phyloP scores from a whole-genome alignment of 1,140 invertebrate species.

The Diorhabda sublineata region DNA sequence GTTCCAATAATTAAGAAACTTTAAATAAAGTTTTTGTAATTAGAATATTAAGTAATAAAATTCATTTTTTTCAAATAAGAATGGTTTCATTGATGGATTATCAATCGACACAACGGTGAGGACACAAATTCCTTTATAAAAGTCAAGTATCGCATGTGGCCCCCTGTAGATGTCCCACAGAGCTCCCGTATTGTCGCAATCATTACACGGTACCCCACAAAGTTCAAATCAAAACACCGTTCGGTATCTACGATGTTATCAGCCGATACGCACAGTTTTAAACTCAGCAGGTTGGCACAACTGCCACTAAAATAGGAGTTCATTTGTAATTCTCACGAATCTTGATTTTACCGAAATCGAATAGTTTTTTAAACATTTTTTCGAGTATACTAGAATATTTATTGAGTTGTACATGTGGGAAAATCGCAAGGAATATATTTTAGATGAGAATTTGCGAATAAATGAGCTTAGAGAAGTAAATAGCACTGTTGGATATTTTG shows the following conservation, averaged over 20 bases:
- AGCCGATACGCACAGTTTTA: slow-evolving; percentile 18
- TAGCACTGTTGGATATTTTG: too few relatives aligned
- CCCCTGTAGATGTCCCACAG: slow-evolving; percentile 16
- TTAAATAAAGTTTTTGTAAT: too few relatives aligned
- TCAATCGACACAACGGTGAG: too few relatives aligned
- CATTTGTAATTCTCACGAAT: slow-evolving; percentile 27
- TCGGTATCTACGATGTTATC: slow-evolving; percentile 27
- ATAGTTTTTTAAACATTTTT: neutral
- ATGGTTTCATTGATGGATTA: too few relatives aligned
- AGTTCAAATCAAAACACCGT: slow-evolving; percentile 28
- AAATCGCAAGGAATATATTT: neutral
- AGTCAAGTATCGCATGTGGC: slow-evolving; percentile 33
- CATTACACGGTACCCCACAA: slow-evolving; percentile 27
- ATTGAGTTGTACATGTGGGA: neutral
- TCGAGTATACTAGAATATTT: neutral
- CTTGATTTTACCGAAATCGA: slow-evolving; percentile 15
- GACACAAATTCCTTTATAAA: slow-evolving; percentile 20
- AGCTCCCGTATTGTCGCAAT: slow-evolving; percentile 25
- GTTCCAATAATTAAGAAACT: too few relatives aligned
- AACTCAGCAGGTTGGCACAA: slow-evolving; percentile 25
- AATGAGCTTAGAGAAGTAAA: too few relatives aligned
- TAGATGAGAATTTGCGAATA: too few relatives aligned
- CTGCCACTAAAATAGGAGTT: slow-evolving; percentile 14
- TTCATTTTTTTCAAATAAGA: too few relatives aligned
- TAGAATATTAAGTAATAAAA: too few relatives aligned